Evolutionary conservation across 2,888 invertebrate species (phyloP).

Genomic region (Penaeus monodon): DNA sequence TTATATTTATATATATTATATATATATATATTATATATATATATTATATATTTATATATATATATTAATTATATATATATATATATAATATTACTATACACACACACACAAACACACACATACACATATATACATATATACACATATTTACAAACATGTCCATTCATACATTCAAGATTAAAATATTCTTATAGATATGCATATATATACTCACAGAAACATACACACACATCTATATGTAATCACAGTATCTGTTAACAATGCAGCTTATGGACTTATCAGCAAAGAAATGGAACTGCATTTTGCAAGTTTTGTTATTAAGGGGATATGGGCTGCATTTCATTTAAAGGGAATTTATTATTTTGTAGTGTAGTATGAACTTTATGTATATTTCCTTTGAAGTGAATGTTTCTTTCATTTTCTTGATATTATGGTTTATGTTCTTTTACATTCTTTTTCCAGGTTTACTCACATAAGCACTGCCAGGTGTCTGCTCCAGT

Average conservation of each 20-base stretch:
- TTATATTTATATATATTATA: too few species aligned
- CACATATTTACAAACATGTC: too few species aligned
- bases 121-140: too few species aligned
- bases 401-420: conserved; percentile 29
- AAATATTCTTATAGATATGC: background rate
- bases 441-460: conserved; percentile 26
- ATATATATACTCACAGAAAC: background rate
- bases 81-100: background rate
- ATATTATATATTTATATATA: too few species aligned
- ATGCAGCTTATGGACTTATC: conserved; percentile 31
- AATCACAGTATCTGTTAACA: background rate
- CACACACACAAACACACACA: too few species aligned
- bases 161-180: too few species aligned
- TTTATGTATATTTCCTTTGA: conserved; percentile 9
- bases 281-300: conserved; percentile 40
- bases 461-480: conserved; percentile 26
- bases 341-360: too few species aligned
- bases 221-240: conserved; percentile 13
- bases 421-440: conserved; percentile 28
- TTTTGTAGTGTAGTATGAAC: too few species aligned
- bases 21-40: too few species aligned
- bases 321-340: conserved; percentile 18
- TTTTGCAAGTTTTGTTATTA: conserved; percentile 42
- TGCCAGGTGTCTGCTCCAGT: conserved; percentile 29
- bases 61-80: background rate